These are phyloP conservation scores for Corapipo altera DNA, from an alignment of 2,113 vertebrate genomes.

Conservation along the genomic window DNA sequence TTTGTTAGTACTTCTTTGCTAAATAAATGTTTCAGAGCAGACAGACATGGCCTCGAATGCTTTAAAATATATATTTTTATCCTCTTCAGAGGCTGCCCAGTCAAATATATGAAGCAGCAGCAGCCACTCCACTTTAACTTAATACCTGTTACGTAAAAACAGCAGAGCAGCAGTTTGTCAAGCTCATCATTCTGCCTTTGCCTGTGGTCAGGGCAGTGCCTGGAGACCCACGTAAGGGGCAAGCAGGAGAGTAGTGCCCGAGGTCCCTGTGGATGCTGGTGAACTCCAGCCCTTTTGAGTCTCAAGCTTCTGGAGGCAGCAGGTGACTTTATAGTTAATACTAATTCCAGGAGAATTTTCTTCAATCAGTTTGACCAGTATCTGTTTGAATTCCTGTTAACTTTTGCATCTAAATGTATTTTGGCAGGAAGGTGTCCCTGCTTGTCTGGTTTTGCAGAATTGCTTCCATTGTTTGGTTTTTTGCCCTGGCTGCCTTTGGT, in stretches of 20 bases:
- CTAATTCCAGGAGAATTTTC: not conserved
- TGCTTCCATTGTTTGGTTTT: not conserved
- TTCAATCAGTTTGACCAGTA: not conserved
- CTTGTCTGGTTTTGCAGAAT: not conserved
- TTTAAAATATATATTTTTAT: not conserved
- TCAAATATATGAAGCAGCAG: not conserved
- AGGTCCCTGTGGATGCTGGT: not conserved
- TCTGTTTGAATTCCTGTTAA: not conserved
- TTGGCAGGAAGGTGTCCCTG: not conserved
- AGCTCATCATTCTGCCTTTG: rapidly evolving
- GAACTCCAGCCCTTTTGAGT: too few species aligned
- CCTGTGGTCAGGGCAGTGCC: not conserved
- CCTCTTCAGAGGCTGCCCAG: not conserved
- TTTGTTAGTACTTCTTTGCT: not conserved
- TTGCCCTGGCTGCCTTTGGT: not conserved
- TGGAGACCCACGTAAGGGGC: rapidly evolving
- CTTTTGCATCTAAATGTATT: not conserved
- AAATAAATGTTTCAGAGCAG: not conserved
- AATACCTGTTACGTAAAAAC: not conserved
- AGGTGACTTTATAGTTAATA: not conserved
- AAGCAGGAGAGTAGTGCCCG: not conserved
- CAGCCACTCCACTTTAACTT: not conserved
- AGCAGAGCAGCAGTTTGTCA: not conserved
- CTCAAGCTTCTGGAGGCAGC: not conserved
- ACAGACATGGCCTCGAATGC: not conserved